Conservation (phyloP, 1,140 invertebrate species). For the Musca domestica region DNA sequence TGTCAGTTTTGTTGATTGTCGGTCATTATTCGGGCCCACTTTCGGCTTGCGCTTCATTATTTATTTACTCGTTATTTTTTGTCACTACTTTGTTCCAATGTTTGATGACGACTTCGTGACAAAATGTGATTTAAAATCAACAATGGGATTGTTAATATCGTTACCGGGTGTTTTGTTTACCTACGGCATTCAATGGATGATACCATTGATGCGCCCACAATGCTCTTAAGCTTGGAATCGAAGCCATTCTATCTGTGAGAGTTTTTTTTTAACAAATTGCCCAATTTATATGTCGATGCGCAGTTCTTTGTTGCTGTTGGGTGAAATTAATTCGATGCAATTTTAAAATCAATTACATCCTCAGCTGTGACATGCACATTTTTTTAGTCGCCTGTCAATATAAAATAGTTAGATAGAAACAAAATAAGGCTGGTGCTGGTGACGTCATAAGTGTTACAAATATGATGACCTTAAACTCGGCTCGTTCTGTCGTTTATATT, state of each 20-base stretch:
- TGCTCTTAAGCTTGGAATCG: too few species aligned
- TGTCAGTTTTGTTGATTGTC: neutral
- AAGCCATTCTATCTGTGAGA: neutral
- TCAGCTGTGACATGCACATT: neutral
- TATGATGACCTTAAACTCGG: too few species aligned
- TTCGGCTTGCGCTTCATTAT: conserved; percentile 4
- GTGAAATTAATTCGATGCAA: conserved; percentile 3
- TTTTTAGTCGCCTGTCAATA: too few species aligned
- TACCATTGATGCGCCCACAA: too few species aligned
- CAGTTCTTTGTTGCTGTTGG: neutral
- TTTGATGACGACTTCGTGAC: conserved; percentile 47
- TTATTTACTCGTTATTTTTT: conserved; percentile 17
- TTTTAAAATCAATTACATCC: conserved; percentile 7
- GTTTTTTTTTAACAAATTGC: conserved; percentile 1
- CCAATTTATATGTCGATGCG: neutral
- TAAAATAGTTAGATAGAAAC: too few species aligned
- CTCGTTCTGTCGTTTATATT: too few species aligned
- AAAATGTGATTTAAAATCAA: conserved; percentile 54
- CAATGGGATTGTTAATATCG: conserved; percentile 23
- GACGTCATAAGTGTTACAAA: too few species aligned
- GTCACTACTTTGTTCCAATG: conserved; percentile 2
- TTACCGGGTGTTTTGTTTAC: too few species aligned
- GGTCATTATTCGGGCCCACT: neutral
- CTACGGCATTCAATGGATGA: too few species aligned
- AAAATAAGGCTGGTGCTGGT: too few species aligned